These are phyloP conservation scores for Oryctolagus cuniculus DNA, from an alignment of 2,113 vertebrate genomes.

Conservation along the genomic window mOryCun1.1 NC_091449.1:17987501-17988000, in stretches of 20 bases:
- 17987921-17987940: not conserved
- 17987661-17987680: not conserved
- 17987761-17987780: not conserved
- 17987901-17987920: not conserved
- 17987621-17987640: not conserved
- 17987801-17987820: not conserved
- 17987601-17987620: not conserved
- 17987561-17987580: conserved; percentile 7
- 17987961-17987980: not conserved
- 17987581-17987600: conserved; percentile 38
- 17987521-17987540: conserved; percentile 3
- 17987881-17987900: not conserved
- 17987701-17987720: not conserved
- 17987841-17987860: not conserved
- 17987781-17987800: not conserved
- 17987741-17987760: not conserved
- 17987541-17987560: conserved; percentile 41
- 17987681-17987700: conserved; percentile 1
- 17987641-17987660: not conserved
- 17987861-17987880: not conserved
- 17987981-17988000: not conserved
- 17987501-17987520: conserved; percentile 13
- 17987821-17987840: not conserved
- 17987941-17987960: conserved; percentile 25
- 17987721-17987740: not conserved